Evolutionary conservation across 2,888 invertebrate species (phyloP), one percentile per base, ranked within the genome.

Genomic region (Rotaria macrura): DNA sequence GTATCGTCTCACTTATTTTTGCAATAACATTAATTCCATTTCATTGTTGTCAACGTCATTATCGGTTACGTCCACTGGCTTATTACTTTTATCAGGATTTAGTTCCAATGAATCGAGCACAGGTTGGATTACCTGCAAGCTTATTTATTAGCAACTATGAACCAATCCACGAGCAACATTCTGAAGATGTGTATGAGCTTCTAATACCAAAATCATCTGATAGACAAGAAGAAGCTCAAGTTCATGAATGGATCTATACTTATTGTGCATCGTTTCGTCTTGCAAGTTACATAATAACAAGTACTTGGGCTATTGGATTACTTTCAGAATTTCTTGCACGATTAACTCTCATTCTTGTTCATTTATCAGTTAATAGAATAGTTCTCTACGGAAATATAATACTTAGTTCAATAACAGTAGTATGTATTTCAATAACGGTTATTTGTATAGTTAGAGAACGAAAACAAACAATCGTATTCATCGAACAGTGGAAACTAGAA

Each of bases 41-140:
- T 29, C 6, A 29, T 65, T 65, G 65, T 57, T n/a, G 57, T 29
- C 29, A 29, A 14, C 29, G 9, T 29, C n/a, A 29, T 29, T 52
- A 23, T 52, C 20, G 23, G 6, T 2, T 65, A 34, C n/a, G 65
- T 9, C 65, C 65, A 65, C 34, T 65, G 9, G 65, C 34, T 17
- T 65, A 65, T 65, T 65, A 65, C 29, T 65, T 65, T 65, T 65
- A 65, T 65, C n/a, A 14, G n/a, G 65, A 65, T 65, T 65, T 65
- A 65, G 17, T 65, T 20, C 65, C 65, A 65, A 65, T 23, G 23
- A 52, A 52, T 9, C 52, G 52, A 23, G 10, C 4, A 23, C 9
- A 52, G 5, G 10, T 52, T 52, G 52, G 52, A 23, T 52, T 52
- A 52, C 52, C 52, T 52, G 23, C 7, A 9, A 20, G 4, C 23